Base-by-base conservation (phyloP, 2,888 invertebrate species). In the Malachius bipustulatus region DNA sequence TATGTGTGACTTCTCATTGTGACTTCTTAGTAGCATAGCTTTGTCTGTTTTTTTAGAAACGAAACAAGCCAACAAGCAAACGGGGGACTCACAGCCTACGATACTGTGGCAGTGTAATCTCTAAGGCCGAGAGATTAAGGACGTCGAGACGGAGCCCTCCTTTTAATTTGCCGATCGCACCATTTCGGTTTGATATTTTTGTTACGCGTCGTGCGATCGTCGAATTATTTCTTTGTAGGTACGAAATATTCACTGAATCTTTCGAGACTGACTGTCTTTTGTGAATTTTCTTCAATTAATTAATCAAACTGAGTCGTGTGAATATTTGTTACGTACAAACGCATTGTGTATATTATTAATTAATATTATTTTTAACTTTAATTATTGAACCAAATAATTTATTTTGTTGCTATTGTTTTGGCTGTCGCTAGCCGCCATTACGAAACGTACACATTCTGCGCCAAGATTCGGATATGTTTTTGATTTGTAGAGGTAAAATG, bases 91-190 rank as follows among this genome's bases (percentile, higher is more conserved):
- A 84, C 88, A 85, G 82, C 89, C 83, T 88, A 88, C 85, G 87
- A 89, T 87, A 88, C 88, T 83, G 83, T 89, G 87, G 89, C 89
- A 87, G 88, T 89, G 85, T 89, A 88, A 89, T 75, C 76, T 88
- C 78, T 88, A 83, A 80, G 64, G 56, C 55, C 33, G 34, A 14
- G 31, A 44, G 28, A 34, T 10, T 24, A 30, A 28, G 4, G 19
- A 26, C 16, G 34, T 32, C 29, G 32, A 28, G 29, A 29, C 27
- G 34, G 38, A 34, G 36, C 29, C 6, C 29, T 28, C n/a, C 10
- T 10, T n/a, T 6, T 28, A 28, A 28, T 11, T 11, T 10, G 11
- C 6, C 8, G 29, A 10, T 10, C n/a, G 12, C 29, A 28, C n/a
- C 11, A 8, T 11, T 28, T n/a, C 6, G 6, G 4, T 28, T 4